Percentiles rank a stretch among this genome's conserved stretches.
phyloP scores from a whole-genome alignment of 2,113 vertebrate species.

The Gobius niger region DNA sequence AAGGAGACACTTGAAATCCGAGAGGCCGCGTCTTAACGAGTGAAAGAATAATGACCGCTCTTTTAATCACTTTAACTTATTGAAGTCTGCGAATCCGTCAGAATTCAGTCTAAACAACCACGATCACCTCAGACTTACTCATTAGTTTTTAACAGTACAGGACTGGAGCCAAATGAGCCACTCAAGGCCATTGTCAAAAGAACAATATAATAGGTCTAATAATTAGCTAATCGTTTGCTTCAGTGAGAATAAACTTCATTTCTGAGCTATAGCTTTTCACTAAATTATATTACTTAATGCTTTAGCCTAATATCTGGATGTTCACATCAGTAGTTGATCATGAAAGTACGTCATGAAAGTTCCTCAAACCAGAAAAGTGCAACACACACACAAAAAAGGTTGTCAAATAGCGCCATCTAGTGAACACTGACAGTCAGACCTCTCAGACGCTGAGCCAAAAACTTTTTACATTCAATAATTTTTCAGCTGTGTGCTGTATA shows the following conservation, averaged over 20 bases:
- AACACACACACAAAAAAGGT: not conserved
- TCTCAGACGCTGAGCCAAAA: not conserved
- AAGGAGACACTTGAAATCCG: constrained; percentile 99
- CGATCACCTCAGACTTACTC: constrained; percentile 2
- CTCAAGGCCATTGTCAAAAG: not conserved
- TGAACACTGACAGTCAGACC: constrained; percentile 11
- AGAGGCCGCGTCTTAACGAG: constrained; percentile 78
- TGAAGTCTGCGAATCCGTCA: constrained; percentile 49
- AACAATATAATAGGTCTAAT: no score
- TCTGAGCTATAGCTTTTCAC: not conserved
- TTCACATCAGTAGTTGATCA: no score
- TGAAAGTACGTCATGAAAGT: no score
- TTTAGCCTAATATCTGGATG: no score
- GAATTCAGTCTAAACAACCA: constrained; percentile 24
- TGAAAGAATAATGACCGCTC: constrained; percentile 72
- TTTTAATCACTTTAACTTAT: constrained; percentile 74
- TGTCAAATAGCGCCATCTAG: constrained; percentile 52
- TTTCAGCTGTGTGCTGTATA: not conserved
- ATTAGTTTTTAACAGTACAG: not conserved
- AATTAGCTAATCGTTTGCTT: no score
- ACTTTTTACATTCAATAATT: not conserved
- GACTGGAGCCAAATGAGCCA: not conserved
- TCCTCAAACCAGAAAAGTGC: no score
- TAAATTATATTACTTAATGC: no score
- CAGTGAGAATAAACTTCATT: not conserved